A percentile compares a stretch with the other conserved stretches of the same genome.
Evolutionary conservation across 1,140 invertebrate species (phyloP).

Genomic region (Neodiprion virginianus): DNA sequence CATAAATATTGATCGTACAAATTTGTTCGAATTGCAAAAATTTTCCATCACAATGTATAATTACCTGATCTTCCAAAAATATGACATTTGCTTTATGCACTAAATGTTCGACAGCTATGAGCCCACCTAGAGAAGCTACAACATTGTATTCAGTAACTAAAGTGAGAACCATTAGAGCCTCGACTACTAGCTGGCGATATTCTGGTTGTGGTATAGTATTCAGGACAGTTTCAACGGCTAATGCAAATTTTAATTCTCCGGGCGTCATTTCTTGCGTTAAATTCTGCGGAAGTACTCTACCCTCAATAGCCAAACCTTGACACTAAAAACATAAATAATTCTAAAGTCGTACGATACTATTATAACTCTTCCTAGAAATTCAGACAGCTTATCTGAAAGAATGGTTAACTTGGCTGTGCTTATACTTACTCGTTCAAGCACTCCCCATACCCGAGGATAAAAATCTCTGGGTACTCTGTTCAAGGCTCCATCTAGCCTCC

Average conservation of each 20-base stretch:
- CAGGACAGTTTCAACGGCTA: slow-evolving; percentile 96
- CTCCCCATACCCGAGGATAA: slow-evolving; percentile 92
- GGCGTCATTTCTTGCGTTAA: slow-evolving; percentile 98
- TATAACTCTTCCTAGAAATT: not conserved
- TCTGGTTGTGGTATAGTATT: slow-evolving; percentile 98
- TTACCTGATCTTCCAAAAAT: slow-evolving; percentile 95
- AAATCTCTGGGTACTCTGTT: slow-evolving; percentile 97
- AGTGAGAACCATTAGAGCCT: slow-evolving; percentile 95
- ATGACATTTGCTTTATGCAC: slow-evolving; percentile 94
- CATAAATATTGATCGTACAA: slow-evolving; percentile 8
- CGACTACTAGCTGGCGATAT: slow-evolving; percentile 96
- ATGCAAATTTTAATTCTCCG: slow-evolving; percentile 97
- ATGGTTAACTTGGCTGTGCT: slow-evolving; percentile 13
- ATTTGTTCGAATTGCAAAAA: not conserved
- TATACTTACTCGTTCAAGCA: slow-evolving; percentile 80
- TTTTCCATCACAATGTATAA: not conserved
- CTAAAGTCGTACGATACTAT: not conserved
- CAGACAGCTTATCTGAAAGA: not conserved
- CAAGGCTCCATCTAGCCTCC: slow-evolving; percentile 93
- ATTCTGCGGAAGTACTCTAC: slow-evolving; percentile 85
- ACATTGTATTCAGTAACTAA: slow-evolving; percentile 89
- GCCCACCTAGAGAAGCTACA: slow-evolving; percentile 75
- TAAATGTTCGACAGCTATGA: slow-evolving; percentile 91
- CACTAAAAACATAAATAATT: slow-evolving; percentile 69
- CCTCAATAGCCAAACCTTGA: slow-evolving; percentile 90